A percentile compares a stretch with the other conserved stretches of the same genome.
These are phyloP conservation scores for Abrostola tripartita DNA, from an alignment of 2,888 invertebrate genomes.

Conservation along the genomic window DNA sequence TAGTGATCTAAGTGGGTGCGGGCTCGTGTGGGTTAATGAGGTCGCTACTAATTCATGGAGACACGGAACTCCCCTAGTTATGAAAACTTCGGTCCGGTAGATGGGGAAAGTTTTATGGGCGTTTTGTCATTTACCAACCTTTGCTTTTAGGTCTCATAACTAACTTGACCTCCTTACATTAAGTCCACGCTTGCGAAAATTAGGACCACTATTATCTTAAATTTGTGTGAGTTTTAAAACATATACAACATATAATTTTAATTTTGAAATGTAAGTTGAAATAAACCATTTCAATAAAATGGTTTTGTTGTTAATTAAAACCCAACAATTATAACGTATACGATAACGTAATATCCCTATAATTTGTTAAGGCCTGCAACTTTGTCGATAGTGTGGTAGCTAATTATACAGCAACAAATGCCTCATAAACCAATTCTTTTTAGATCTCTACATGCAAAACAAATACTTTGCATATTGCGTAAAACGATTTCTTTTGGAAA, in stretches of 20 bases:
- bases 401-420: too few species aligned
- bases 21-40: slow-evolving; percentile 84
- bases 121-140: slow-evolving; percentile 63
- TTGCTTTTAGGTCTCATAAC: slow-evolving; percentile 64
- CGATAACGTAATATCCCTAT: too few species aligned
- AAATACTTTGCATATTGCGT: too few species aligned
- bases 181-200: slow-evolving; percentile 53
- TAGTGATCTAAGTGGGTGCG: slow-evolving; percentile 74
- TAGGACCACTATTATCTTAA: slow-evolving; percentile 42
- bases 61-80: slow-evolving; percentile 74
- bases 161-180: slow-evolving; percentile 57
- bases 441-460: too few species aligned
- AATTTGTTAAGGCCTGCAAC: too few species aligned
- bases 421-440: too few species aligned
- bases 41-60: slow-evolving; percentile 81
- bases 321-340: too few species aligned
- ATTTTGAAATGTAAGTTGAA: background rate
- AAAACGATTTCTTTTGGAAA: too few species aligned
- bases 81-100: slow-evolving; percentile 66
- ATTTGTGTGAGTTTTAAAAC: slow-evolving; percentile 34
- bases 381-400: too few species aligned
- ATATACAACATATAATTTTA: too few species aligned
- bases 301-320: too few species aligned
- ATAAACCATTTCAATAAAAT: too few species aligned
- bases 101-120: slow-evolving; percentile 63